Evolutionary conservation across 2,113 vertebrate species (phyloP).

Genomic region (Cyanoderma ruficeps): DNA sequence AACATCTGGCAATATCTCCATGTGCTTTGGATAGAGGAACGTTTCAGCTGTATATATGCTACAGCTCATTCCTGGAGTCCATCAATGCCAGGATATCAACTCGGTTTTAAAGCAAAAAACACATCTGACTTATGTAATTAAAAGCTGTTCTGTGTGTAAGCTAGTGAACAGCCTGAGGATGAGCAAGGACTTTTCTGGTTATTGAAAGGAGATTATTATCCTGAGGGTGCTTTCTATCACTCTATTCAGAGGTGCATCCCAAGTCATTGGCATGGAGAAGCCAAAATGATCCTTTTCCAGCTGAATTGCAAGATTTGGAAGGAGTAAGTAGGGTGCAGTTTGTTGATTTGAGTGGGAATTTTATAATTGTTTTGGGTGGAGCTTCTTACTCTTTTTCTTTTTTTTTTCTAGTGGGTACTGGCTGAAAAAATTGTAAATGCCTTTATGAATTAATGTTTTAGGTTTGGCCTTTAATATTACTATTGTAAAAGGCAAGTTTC

Average conservation of each 20-base stretch:
- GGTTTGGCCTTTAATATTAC: neutral
- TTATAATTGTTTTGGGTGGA: neutral
- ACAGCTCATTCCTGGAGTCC: neutral
- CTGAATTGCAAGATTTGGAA: neutral
- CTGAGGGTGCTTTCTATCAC: neutral
- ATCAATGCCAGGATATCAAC: neutral
- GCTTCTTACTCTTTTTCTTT: neutral
- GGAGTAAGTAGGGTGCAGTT: neutral
- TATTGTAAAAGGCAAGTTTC: neutral
- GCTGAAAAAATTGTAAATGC: neutral
- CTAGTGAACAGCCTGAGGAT: neutral
- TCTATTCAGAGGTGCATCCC: neutral
- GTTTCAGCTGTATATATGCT: neutral
- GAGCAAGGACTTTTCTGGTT: neutral
- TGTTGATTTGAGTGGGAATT: neutral
- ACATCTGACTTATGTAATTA: neutral
- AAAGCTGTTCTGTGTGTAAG: neutral
- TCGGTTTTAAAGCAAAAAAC: neutral
- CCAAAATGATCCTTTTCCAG: neutral
- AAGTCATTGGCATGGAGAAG: neutral
- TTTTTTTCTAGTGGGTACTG: neutral
- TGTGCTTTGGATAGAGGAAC: neutral
- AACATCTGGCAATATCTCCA: neutral
- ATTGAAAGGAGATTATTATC: neutral
- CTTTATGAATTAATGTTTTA: neutral